These are phyloP conservation scores for Aromia moschata DNA, from an alignment of 2,888 invertebrate species.

Conservation along the genomic window DNA sequence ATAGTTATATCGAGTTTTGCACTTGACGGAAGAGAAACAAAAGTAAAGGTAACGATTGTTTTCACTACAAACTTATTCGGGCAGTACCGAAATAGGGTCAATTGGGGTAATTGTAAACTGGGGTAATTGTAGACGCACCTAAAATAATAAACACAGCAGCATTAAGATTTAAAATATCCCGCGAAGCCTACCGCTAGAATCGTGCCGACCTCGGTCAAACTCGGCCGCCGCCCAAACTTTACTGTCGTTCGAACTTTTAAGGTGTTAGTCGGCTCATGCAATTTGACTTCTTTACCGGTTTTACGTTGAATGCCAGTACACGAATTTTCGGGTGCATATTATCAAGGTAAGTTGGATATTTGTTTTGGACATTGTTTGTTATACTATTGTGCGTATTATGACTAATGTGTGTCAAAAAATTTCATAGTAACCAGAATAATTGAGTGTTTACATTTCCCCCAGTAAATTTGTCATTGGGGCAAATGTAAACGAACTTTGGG, in stretches of 20 bases:
- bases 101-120: conserved; percentile 1
- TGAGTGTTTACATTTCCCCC: background rate
- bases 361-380: background rate
- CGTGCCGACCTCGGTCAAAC: background rate
- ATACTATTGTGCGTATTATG: background rate
- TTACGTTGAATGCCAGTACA: background rate
- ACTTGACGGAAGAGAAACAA: no score
- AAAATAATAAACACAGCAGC: background rate
- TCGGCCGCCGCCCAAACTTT: background rate
- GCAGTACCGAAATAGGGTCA: conserved; percentile 55
- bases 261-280: no score
- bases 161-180: background rate
- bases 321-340: background rate
- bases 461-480: background rate
- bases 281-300: background rate
- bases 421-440: background rate
- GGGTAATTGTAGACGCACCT: background rate
- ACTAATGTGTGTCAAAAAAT: background rate
- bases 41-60: no score
- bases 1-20: no score
- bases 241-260: background rate
- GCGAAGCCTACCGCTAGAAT: background rate
- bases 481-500: background rate
- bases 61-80: no score
- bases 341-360: background rate